Evolutionary conservation across 1,140 invertebrate genomes (phyloP).

Genomic region (Drosophila santomea): DNA sequence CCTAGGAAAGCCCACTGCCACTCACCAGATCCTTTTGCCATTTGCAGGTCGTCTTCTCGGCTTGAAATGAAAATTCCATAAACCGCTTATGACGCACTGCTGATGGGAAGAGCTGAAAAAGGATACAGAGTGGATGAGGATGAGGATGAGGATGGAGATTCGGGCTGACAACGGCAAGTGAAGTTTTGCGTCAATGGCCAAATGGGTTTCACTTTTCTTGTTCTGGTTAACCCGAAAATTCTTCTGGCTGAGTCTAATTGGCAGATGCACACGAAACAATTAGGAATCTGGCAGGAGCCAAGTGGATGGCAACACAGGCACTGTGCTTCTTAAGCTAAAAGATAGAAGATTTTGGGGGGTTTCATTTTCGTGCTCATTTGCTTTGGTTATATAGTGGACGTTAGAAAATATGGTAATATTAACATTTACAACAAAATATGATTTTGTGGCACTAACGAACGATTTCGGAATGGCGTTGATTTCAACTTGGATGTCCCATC

Average conservation of each 20-base stretch:
- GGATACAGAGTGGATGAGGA: slow-evolving; percentile 3
- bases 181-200: slow-evolving; percentile 55
- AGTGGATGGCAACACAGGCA: neutral
- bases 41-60: slow-evolving; percentile 20
- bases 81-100: slow-evolving; percentile 70
- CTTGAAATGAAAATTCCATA: slow-evolving; percentile 63
- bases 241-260: slow-evolving; percentile 50
- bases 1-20: neutral
- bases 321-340: slow-evolving; percentile 11
- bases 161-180: slow-evolving; percentile 46
- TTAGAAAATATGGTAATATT: neutral
- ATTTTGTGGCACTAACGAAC: too few species aligned
- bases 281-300: neutral
- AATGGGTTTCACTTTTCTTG: slow-evolving; percentile 36
- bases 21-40: neutral
- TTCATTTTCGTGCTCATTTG: neutral
- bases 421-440: too few species aligned
- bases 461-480: neutral
- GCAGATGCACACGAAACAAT: slow-evolving; percentile 53
- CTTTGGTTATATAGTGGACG: too few species aligned
- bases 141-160: slow-evolving; percentile 11
- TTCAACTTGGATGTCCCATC: slow-evolving; percentile 3
- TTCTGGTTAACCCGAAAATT: neutral
- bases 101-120: slow-evolving; percentile 13
- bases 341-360: too few species aligned